Evolutionary conservation across 2,113 vertebrate species (phyloP).

Genomic region (Lophius piscatorius): DNA sequence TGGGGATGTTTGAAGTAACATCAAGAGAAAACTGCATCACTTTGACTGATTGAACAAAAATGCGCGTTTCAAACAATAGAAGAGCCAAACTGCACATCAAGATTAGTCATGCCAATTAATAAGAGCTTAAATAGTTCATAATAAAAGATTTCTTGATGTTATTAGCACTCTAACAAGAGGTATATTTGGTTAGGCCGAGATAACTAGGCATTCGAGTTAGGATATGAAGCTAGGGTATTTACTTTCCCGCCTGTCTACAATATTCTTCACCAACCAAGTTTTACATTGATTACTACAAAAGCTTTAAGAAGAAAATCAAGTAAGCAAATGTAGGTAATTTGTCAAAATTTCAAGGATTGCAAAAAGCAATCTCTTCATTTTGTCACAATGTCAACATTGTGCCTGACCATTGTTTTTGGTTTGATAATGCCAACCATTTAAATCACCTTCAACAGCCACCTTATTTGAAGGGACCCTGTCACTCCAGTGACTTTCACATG

Average conservation of each 20-base stretch:
- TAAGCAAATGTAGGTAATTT: slow-evolving; percentile 45
- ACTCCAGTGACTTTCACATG: slow-evolving; percentile 68
- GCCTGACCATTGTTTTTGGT: slow-evolving; percentile 64
- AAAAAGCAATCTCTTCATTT: slow-evolving; percentile 58
- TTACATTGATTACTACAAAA: slow-evolving; percentile 21
- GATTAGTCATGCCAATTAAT: slow-evolving; percentile 70
- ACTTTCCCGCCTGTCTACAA: slow-evolving; percentile 23
- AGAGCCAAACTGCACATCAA: slow-evolving; percentile 43
- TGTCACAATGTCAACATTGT: slow-evolving; percentile 69
- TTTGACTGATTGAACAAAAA: slow-evolving; percentile 53
- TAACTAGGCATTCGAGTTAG: slow-evolving; percentile 63
- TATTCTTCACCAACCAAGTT: slow-evolving; percentile 46
- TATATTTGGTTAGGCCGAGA: slow-evolving; percentile 60
- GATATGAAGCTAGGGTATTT: slow-evolving; percentile 36
- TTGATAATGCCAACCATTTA: slow-evolving; percentile 77
- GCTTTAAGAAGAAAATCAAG: slow-evolving; percentile 51
- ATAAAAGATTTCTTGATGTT: slow-evolving; percentile 36
- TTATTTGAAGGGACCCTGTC: slow-evolving; percentile 79
- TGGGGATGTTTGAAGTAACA: slow-evolving; percentile 77
- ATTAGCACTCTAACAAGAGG: slow-evolving; percentile 56
- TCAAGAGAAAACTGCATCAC: slow-evolving; percentile 75
- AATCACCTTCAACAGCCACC: slow-evolving; percentile 86
- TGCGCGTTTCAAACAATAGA: slow-evolving; percentile 26
- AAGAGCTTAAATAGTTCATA: slow-evolving; percentile 42
- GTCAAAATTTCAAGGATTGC: slow-evolving; percentile 47